Evolutionary conservation across 53 echinoderm and acorn worm genomes (phyloP), one percentile per base, ranked within the genome.

Genomic region (Holothuria leucospilota): DNA sequence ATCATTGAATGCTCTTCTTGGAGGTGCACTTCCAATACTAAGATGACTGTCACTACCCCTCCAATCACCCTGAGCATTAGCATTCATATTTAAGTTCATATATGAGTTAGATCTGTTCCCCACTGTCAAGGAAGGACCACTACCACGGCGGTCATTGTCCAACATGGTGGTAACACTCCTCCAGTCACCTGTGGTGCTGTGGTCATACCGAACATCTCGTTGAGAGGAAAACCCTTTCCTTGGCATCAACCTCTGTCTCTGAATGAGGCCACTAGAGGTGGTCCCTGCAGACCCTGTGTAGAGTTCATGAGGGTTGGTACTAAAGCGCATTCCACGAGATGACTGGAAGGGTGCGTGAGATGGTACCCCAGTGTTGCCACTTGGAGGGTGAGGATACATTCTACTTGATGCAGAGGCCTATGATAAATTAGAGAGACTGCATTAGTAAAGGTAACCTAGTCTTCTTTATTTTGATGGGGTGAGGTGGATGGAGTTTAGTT

Each of bases 191-290:
- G 84, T 26, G 49, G 46, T 67, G 51, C 49, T 41, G n/a, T 64
- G 41, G 28, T 83, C 66, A 20, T 83, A 83, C 0, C 67, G 65
- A 8, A 83, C 21, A 41, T 83, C 84, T 29, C 84, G 30, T 20
- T 83, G 84, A n/a, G 67, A 83, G 24, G 84, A 83, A 23, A 83
- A 65, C n/a, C 84, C 84, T 46, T 83, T 83, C 34, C 84, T 23
- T 20, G 84, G 84, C 67, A 83, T 51, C 20, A 83, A 29, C 29
- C 51, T 64, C 52, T 83, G 84, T 21, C 84, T 62, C 24, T 83
- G 84, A 13, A 83, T 83, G 6, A 83, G 84, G 20, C 67, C 14
- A 67, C 29, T 67, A 30, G 65, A 64, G 49, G 84, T 83, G 13
- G 84, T 40, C 46, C 46, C 67, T 24, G 67, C 10, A 23, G 84